Base-by-base conservation (phyloP, 2,113 vertebrate species). In the Gymnogyps californianus region DNA sequence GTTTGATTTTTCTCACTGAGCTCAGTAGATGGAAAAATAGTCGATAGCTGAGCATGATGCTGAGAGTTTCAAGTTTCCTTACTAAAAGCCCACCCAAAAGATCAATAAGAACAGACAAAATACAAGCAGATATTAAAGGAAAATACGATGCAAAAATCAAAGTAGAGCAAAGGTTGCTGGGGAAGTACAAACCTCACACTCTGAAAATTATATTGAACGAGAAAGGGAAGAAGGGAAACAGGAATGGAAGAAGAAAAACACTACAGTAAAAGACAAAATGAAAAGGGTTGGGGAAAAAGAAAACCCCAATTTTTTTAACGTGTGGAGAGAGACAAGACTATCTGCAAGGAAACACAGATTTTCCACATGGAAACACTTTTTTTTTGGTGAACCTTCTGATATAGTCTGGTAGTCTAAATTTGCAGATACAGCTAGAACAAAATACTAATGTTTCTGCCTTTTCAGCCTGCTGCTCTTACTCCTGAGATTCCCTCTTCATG, bases 231-330 rank as follows among this genome's bases (percentile, higher is more conserved):
- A 78, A 62, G 6, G n/a, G 25, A 75, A 89, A 52, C 18, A 55
- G 36, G 22, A 78, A 74, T 14, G 9, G 3, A 21, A 71, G 38
- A 88, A 74, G 32, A 36, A 78, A 84, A 88, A 38, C 29, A 40
- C 18, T 64, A 55, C 5, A 75, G 20, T 25, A 55, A 58, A 69
- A 62, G 24, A 36, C 6, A 76, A 90, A 77, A 66, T 44, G 8
- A 64, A 87, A 82, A 82, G 4, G 7, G 13, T 1, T 49, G 10
- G 40, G 24, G 44, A 52, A 78, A 77, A 83, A 78, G 22, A 77
- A 71, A 64, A 17, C 5, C 4, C 2, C 3, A 6, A 3, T 10
- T 67, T 65, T 65, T 72, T 40, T 18, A 12, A 79, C 0, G 2
- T 46, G 29, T 6, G 4, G 47, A 71, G 28, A 80, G 13, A 86